phyloP scores from a whole-genome alignment of 2,797 vertebrate species.

The Falco berigora region DNA sequence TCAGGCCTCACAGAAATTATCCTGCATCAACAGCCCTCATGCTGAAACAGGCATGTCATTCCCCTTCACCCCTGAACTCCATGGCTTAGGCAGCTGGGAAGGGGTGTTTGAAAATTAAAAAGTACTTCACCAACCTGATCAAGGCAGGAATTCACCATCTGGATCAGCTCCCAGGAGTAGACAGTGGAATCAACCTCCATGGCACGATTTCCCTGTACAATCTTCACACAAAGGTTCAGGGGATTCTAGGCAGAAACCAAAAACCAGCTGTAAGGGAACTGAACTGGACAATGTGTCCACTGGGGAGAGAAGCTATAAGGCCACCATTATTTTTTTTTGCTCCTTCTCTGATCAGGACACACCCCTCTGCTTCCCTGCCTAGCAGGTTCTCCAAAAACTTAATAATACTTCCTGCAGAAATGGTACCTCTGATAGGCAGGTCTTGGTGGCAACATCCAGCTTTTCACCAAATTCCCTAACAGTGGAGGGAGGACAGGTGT shows the following conservation, averaged over 20 bases:
- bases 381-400: background rate
- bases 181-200: conserved; percentile 90
- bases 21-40: background rate
- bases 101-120: background rate
- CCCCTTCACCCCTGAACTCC: background rate
- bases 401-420: background rate
- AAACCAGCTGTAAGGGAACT: background rate
- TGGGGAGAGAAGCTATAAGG: background rate
- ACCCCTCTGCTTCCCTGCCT: background rate
- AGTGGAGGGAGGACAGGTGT: background rate
- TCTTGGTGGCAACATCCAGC: background rate
- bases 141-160: conserved; percentile 90
- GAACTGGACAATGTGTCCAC: background rate
- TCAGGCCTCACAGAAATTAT: background rate
- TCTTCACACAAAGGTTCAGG: conserved; percentile 97
- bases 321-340: background rate
- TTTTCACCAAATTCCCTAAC: background rate
- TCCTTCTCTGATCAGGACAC: background rate
- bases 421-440: background rate
- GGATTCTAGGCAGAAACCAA: conserved; percentile 83
- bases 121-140: conserved; percentile 81
- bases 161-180: conserved; percentile 85
- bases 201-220: conserved; percentile 95
- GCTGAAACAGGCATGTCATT: background rate
- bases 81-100: background rate